These are phyloP conservation scores for Elymnias hypermnestra DNA, from an alignment of 1,140 invertebrate genomes.

Conservation along the genomic window DNA sequence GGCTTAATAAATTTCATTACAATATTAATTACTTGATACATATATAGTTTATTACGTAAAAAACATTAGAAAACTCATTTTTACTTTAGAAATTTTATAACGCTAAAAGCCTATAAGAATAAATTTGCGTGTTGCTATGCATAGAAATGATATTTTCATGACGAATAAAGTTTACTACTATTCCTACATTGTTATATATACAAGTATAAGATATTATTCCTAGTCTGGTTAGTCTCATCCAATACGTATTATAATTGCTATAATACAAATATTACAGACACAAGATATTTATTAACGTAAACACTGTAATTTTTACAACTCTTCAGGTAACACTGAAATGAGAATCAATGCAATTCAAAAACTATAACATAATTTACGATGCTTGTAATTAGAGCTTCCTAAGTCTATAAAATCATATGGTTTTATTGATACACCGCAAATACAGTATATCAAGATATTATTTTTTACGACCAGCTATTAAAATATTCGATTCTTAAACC, in stretches of 20 bases:
- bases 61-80: not conserved
- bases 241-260: not conserved
- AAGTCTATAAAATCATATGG: constrained; percentile 19
- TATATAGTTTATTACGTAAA: not conserved
- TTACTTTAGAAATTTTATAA: too few relatives aligned
- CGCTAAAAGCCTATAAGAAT: too few relatives aligned
- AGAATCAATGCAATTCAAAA: constrained; percentile 15
- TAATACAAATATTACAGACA: not conserved
- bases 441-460: constrained; percentile 12
- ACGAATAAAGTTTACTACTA: too few relatives aligned
- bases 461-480: constrained; percentile 16
- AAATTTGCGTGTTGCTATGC: too few relatives aligned
- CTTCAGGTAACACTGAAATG: not conserved
- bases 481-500: constrained; percentile 9
- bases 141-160: too few relatives aligned
- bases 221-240: constrained; percentile 1
- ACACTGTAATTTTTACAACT: not conserved
- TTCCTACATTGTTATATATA: not conserved
- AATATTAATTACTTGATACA: not conserved
- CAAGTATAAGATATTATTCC: too few relatives aligned
- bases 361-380: constrained; percentile 19
- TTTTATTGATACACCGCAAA: constrained; percentile 9
- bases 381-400: constrained; percentile 16
- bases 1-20: constrained; percentile 2
- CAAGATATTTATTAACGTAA: not conserved